A percentile compares a stretch with the other conserved stretches of the same genome.
phyloP scores from a whole-genome alignment of 1,140 invertebrate species.

The Yoshiicerus persimilis region DNA sequence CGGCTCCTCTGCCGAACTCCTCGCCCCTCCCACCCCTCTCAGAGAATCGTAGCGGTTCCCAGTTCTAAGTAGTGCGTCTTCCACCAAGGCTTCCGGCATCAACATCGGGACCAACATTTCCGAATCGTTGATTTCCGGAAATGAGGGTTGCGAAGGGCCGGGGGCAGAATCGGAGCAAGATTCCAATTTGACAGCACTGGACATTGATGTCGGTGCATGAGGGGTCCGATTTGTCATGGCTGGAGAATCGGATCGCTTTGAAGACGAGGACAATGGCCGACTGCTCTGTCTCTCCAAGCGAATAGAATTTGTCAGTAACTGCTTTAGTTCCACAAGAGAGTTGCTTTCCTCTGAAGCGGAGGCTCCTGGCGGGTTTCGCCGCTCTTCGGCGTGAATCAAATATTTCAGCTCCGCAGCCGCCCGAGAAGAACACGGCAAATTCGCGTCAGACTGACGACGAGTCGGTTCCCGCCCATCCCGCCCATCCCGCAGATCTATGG shows the following conservation, averaged over 20 bases:
- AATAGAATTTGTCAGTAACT: background rate
- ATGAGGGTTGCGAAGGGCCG: background rate
- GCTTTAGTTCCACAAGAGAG: background rate
- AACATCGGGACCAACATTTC: background rate
- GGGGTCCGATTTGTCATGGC: background rate
- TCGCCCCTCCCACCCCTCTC: background rate
- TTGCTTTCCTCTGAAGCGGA: background rate
- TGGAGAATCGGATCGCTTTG: background rate
- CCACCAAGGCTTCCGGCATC: background rate
- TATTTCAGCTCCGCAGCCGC: background rate
- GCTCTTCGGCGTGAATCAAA: background rate
- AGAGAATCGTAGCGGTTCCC: background rate
- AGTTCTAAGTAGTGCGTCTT: background rate
- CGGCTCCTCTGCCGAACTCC: background rate
- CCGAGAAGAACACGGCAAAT: background rate
- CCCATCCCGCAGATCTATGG: background rate
- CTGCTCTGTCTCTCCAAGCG: background rate
- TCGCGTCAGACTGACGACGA: background rate
- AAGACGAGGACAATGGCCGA: background rate
- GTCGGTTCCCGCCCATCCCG: background rate
- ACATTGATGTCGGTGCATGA: background rate
- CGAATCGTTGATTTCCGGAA: background rate
- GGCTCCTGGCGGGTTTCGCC: background rate
- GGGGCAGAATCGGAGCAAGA: background rate
- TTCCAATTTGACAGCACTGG: background rate